A percentile compares a stretch with the other conserved stretches of the same genome.
These are phyloP conservation scores for Rhagonycha fulva DNA, from an alignment of 2,888 invertebrate genomes.

Conservation along the genomic window DNA sequence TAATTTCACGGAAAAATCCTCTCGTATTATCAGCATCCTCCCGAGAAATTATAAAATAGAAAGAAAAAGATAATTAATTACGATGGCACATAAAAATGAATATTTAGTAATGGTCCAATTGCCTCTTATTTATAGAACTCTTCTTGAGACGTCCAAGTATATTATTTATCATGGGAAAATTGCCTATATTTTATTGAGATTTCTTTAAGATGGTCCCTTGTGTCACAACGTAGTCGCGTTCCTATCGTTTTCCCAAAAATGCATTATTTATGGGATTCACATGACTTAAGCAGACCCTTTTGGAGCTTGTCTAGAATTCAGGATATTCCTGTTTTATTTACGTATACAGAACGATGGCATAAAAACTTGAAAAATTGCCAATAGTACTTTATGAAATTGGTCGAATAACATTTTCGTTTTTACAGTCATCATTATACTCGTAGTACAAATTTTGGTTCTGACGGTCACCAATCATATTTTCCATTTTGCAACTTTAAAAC, in stretches of 20 bases:
- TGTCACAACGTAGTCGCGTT: constrained; percentile 12
- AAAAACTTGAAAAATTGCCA: constrained; percentile 13
- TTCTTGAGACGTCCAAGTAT: constrained; percentile 4
- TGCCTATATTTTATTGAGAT: constrained; percentile 17
- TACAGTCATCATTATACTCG: neutral
- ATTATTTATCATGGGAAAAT: constrained; percentile 12
- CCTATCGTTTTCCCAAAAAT: constrained; percentile 11
- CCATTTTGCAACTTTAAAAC: neutral
- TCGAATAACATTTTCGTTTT: neutral
- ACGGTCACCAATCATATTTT: neutral
- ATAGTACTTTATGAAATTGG: neutral
- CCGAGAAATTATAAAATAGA: neutral
- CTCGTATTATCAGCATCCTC: neutral
- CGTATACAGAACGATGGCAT: constrained; percentile 7
- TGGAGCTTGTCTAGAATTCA: constrained; percentile 8
- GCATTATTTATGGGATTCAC: constrained; percentile 15
- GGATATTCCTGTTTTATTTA: constrained; percentile 15
- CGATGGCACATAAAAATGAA: neutral
- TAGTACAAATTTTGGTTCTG: neutral
- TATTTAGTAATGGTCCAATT: neutral
- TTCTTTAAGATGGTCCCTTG: constrained; percentile 11
- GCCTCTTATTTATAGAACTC: neutral
- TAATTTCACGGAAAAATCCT: neutral
- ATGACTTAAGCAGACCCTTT: constrained; percentile 14
- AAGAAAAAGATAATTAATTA: neutral